phyloP scores from a whole-genome alignment of 1,140 invertebrate species.

The Atta colombica region DNA sequence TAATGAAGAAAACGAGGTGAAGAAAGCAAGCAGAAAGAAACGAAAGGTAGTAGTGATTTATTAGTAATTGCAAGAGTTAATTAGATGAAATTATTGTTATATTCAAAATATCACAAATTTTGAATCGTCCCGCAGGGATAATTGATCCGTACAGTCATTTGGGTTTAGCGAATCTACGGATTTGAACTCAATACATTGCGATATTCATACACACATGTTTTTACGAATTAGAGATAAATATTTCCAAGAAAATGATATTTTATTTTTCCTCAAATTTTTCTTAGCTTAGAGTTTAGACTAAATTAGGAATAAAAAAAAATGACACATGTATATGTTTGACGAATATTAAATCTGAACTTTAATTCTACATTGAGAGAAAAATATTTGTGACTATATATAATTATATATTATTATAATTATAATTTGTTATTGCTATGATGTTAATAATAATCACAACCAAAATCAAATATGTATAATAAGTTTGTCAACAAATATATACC shows the following conservation, averaged over 20 bases:
- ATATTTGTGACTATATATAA: too few species aligned
- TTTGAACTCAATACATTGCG: background rate
- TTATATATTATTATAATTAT: too few species aligned
- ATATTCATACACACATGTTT: background rate
- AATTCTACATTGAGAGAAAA: background rate
- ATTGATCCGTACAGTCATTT: background rate
- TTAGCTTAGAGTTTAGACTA: background rate
- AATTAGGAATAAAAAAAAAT: background rate
- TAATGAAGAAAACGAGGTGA: constrained; percentile 32
- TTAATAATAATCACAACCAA: too few species aligned
- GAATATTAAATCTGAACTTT: background rate
- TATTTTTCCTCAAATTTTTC: background rate
- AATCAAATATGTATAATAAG: too few species aligned
- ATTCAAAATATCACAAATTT: background rate
- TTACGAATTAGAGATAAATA: background rate
- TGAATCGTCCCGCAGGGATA: background rate
- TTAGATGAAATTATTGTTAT: constrained; percentile 50
- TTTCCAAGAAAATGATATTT: background rate
- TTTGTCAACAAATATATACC: too few species aligned
- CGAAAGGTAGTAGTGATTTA: constrained; percentile 33
- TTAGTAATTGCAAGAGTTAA: constrained; percentile 70
- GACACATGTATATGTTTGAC: background rate
- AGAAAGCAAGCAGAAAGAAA: constrained; percentile 2
- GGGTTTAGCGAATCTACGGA: background rate
- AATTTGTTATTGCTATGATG: too few species aligned